These are phyloP conservation scores for Marcusenius ussheri DNA, from an alignment of 2,113 vertebrate genomes.

Conservation along the genomic window DNA sequence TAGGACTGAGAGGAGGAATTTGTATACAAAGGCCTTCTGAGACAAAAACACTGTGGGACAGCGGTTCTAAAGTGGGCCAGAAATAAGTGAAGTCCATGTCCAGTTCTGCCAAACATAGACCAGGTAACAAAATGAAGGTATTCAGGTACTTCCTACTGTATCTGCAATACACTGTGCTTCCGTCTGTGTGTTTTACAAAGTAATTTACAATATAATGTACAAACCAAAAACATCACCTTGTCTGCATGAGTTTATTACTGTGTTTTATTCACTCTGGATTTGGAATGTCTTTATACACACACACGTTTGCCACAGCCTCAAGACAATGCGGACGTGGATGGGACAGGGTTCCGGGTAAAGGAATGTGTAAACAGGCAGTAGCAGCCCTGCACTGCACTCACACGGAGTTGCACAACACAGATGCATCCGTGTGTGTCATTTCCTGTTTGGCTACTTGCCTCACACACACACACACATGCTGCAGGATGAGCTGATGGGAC, in stretches of 20 bases:
- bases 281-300: background rate
- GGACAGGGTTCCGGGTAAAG: constrained; percentile 46
- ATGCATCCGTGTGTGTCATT: constrained; percentile 81
- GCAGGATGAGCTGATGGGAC: constrained; percentile 37
- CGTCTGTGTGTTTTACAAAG: background rate
- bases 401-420: constrained; percentile 76
- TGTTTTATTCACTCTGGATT: background rate
- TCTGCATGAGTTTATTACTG: background rate
- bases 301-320: background rate
- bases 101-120: background rate
- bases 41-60: constrained; percentile 33
- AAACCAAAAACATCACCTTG: background rate
- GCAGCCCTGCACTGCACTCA: constrained; percentile 70
- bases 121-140: background rate
- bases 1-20: constrained; percentile 4
- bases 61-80: background rate
- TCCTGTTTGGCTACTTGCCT: constrained; percentile 75
- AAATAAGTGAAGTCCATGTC: background rate
- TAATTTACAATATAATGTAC: background rate
- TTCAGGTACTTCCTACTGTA: background rate
- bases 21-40: constrained; percentile 51
- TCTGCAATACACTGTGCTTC: background rate
- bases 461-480: constrained; percentile 48
- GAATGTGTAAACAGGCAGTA: constrained; percentile 75
- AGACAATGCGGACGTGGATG: background rate